Conservation (phyloP, 2,888 invertebrate genomes). For the Agonum fuliginosum region DNA sequence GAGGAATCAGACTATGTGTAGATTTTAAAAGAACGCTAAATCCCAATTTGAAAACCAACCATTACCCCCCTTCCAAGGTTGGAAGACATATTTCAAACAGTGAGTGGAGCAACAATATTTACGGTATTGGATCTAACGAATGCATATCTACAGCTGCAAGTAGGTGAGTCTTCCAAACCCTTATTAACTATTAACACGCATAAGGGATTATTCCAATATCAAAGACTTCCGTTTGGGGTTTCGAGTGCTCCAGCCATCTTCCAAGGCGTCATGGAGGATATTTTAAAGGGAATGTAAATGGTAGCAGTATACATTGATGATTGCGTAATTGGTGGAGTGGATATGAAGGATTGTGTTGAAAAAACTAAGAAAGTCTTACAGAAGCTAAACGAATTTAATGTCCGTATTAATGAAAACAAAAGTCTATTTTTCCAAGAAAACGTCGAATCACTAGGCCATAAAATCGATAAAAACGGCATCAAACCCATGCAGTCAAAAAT, state of each 20-base stretch:
- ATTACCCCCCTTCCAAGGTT: too few species aligned
- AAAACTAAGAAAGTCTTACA: not conserved
- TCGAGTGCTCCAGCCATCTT: constrained; percentile 14
- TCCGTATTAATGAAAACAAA: constrained; percentile 19
- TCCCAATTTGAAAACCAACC: too few species aligned
- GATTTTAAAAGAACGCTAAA: too few species aligned
- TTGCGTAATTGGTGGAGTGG: not conserved
- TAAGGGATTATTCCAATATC: constrained; percentile 62
- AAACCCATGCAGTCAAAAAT: not conserved
- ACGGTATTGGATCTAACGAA: too few species aligned
- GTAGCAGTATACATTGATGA: constrained; percentile 10
- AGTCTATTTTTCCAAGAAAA: not conserved
- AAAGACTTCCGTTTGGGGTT: constrained; percentile 20
- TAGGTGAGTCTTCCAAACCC: too few species aligned
- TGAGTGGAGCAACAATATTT: too few species aligned
- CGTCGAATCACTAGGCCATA: constrained; percentile 3
- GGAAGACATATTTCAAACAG: too few species aligned
- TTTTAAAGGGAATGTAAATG: not conserved
- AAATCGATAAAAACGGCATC: not conserved
- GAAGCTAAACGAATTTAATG: constrained; percentile 60
- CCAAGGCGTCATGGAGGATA: constrained; percentile 55
- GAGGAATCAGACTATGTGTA: too few species aligned
- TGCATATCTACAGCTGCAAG: too few species aligned
- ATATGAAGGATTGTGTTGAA: not conserved
- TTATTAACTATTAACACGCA: too few species aligned